A percentile compares a stretch with the other conserved stretches of the same genome.
Evolutionary conservation across 2,888 invertebrate genomes (phyloP).

Genomic region (Lasioglossum figueresi): DNA sequence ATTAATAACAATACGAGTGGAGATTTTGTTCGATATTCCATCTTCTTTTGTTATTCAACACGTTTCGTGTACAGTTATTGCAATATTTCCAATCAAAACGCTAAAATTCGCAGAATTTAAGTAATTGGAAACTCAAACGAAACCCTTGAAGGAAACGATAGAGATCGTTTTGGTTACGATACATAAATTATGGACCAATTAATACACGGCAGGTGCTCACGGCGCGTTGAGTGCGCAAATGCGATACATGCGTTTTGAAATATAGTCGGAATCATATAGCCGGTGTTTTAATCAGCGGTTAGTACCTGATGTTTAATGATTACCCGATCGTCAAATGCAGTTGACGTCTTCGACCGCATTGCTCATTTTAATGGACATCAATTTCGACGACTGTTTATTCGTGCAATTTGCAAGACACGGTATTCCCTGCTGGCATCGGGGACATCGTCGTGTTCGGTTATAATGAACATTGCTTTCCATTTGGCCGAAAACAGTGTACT

Average conservation of each 20-base stretch:
- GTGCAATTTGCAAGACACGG: slow-evolving; percentile 55
- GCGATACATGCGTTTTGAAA: neutral
- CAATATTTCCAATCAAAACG: neutral
- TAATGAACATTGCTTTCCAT: slow-evolving; percentile 42
- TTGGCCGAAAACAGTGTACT: slow-evolving; percentile 41
- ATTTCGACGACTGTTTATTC: slow-evolving; percentile 52
- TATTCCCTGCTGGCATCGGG: slow-evolving; percentile 33
- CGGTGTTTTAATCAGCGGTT: slow-evolving; percentile 42
- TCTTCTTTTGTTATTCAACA: too few relatives aligned
- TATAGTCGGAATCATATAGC: neutral
- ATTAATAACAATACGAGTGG: too few relatives aligned
- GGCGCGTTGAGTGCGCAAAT: neutral
- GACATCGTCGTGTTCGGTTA: slow-evolving; percentile 40
- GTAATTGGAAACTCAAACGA: neutral
- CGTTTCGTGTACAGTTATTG: too few relatives aligned
- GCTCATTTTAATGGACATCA: slow-evolving; percentile 50
- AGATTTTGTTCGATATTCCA: too few relatives aligned
- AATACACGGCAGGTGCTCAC: neutral
- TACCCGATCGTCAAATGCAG: slow-evolving; percentile 33
- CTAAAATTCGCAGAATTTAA: neutral
- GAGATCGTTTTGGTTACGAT: neutral
- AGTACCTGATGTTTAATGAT: slow-evolving; percentile 29
- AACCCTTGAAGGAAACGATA: neutral
- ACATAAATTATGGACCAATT: neutral
- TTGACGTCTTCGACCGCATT: slow-evolving; percentile 42